A percentile compares a stretch with the other conserved stretches of the same genome.
Evolutionary conservation across 2,888 invertebrate species (phyloP).

Genomic region (Oscheius sp.): DNA sequence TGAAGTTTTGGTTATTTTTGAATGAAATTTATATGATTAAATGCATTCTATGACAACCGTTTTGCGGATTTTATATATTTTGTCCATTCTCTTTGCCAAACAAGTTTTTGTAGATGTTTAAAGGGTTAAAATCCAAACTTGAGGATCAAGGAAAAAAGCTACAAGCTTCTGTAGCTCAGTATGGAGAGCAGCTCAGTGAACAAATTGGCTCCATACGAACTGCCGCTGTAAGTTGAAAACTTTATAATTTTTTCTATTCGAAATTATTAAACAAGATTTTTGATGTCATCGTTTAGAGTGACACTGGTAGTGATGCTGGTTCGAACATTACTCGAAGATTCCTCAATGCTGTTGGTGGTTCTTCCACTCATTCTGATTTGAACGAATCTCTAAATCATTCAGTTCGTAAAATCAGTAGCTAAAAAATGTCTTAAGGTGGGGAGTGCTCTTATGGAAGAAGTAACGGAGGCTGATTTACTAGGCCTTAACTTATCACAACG

Average conservation of each 20-base stretch:
- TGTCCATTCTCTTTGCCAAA: not conserved
- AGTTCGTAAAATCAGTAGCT: conserved; percentile 4
- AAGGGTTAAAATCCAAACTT: conserved; percentile 67
- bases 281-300: too few species aligned
- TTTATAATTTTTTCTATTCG: not conserved
- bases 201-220: conserved; percentile 59
- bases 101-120: conserved; percentile 66
- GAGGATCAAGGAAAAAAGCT: conserved; percentile 68
- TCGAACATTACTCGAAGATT: conserved; percentile 43
- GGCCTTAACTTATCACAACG: conserved; percentile 48
- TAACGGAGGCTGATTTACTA: conserved; percentile 55
- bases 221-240: conserved; percentile 45
- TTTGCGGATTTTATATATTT: not conserved
- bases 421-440: conserved; percentile 27
- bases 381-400: conserved; percentile 34
- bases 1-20: not conserved
- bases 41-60: not conserved
- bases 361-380: not conserved
- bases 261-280: not conserved
- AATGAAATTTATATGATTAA: not conserved
- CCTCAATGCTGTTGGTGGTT: conserved; percentile 17
- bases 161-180: conserved; percentile 58
- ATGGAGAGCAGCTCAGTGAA: conserved; percentile 61
- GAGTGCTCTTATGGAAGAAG: conserved; percentile 41
- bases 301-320: conserved; percentile 62